Conservation (phyloP, 1,140 invertebrate genomes). For the Lepidurus couesii region DNA sequence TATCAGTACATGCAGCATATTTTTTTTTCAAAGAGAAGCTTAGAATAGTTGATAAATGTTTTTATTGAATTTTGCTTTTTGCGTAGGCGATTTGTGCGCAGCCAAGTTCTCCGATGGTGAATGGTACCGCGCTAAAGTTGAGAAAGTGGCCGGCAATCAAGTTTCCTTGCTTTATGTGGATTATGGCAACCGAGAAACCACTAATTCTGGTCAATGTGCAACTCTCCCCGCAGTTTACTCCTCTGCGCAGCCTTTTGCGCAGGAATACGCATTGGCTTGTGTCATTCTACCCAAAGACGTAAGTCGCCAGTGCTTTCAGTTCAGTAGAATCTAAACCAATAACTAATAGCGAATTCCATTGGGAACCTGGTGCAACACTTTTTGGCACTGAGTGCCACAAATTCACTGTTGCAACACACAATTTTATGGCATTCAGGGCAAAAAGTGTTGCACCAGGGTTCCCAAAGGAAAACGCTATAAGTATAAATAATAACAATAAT, state of each 20-base stretch:
- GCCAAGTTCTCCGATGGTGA: conserved; percentile 83
- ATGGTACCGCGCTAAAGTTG: conserved; percentile 92
- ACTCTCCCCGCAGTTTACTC: conserved; percentile 62
- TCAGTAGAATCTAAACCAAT: no score
- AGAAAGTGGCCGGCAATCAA: conserved; percentile 68
- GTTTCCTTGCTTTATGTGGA: conserved; percentile 83
- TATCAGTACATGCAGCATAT: not conserved
- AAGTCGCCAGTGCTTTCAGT: conserved; percentile 41
- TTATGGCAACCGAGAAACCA: conserved; percentile 81
- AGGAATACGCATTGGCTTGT: conserved; percentile 77
- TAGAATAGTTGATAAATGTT: conserved; percentile 28
- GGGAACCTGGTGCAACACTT: no score
- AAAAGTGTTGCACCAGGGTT: no score
- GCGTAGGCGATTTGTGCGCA: conserved; percentile 74
- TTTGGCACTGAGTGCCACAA: no score
- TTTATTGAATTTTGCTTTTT: conserved; percentile 26
- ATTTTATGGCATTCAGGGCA: no score
- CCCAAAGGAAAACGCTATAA: no score
- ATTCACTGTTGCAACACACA: no score
- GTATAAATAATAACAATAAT: no score
- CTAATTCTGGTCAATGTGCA: conserved; percentile 59
- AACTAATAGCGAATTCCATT: no score
- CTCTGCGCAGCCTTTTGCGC: conserved; percentile 70
- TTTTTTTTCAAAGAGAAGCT: conserved; percentile 28
- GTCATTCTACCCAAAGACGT: conserved; percentile 75